These are phyloP conservation scores for Solea senegalensis DNA, from an alignment of 2,113 vertebrate species.

Conservation along the genomic window DNA sequence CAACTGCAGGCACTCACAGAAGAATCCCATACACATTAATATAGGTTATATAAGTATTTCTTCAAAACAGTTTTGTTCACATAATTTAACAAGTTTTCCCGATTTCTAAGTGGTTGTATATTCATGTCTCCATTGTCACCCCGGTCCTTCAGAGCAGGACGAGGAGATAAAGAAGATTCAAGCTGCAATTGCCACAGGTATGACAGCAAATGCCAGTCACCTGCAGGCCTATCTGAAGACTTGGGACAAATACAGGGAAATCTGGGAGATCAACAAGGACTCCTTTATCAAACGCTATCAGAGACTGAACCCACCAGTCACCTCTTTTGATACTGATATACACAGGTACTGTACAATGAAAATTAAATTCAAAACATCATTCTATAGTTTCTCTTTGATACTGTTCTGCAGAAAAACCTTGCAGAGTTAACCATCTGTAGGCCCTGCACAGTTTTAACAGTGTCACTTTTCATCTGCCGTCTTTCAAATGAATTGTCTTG, in stretches of 20 bases:
- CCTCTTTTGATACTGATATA: constrained; percentile 88
- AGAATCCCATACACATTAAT: constrained; percentile 77
- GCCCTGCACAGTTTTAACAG: too few species aligned
- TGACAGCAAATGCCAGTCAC: constrained; percentile 77
- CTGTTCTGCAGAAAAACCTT: too few species aligned
- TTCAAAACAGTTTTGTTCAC: background rate
- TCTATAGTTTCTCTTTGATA: background rate
- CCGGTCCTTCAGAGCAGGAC: constrained; percentile 80
- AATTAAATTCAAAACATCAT: background rate
- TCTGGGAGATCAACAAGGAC: constrained; percentile 92
- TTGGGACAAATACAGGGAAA: constrained; percentile 88
- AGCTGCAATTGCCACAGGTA: constrained; percentile 79
- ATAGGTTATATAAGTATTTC: constrained; percentile 74
- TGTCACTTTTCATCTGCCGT: too few species aligned
- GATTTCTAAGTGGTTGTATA: too few species aligned
- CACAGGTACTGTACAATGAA: constrained; percentile 73
- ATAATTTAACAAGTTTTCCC: background rate
- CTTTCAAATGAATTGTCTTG: too few species aligned
- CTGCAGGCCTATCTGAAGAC: constrained; percentile 87
- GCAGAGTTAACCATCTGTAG: too few species aligned
- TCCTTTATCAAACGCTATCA: constrained; percentile 85
- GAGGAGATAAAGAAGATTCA: constrained; percentile 89
- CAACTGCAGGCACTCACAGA: constrained; percentile 37
- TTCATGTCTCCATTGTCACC: background rate
- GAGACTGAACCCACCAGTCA: constrained; percentile 84